Base-by-base conservation (phyloP, 2,797 vertebrate genomes). In the Cygnus olor region DNA sequence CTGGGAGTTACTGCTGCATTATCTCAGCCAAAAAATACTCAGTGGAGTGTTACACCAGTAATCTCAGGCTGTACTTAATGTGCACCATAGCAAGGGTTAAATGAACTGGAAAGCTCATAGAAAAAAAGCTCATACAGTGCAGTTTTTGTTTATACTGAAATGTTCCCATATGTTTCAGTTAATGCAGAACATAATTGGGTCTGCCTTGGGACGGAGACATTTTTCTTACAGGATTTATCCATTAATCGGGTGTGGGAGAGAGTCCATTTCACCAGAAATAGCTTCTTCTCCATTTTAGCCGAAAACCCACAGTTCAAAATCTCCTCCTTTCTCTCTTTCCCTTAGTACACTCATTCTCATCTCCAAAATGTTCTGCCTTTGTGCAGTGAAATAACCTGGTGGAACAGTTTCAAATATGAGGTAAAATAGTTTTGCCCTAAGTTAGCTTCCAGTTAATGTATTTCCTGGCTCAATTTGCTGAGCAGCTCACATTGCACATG, bases 151-250 rank as follows among this genome's bases (percentile, higher is more conserved):
- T 94, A 91, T 93, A 38, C 71, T 78, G 88, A 94, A 96, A 89
- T 93, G 92, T 89, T 95, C 96, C 96, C 93, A 95, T 97, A 95
- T 96, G 94, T 94, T 95, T 94, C 90, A 56, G 88, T 93, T 95
- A 96, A 84, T 81, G 70, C 92, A 93, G 91, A 80, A 90, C 61
- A 80, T 96, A 96, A 96, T 94, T 97, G 94, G 84, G 69, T 66
- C 93, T 95, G 91, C 94, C 66, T 92, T 95, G 84, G 85, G 84
- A 89, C 72, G 86, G 81, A 95, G 91, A 83, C 79, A 34, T 92
- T 93, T 93, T 95, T 95, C 91, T 95, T 85, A 90, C 69, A 85
- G 32, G 51, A 79, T 94, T 93, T 92, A 51, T 83, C 96, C 88
- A 92, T 93, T 95, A 96, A 93, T 94, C 10, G 4, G 81, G 78